Conservation (phyloP, 2,797 vertebrate genomes). For the Hemitrygon akajei region DNA sequence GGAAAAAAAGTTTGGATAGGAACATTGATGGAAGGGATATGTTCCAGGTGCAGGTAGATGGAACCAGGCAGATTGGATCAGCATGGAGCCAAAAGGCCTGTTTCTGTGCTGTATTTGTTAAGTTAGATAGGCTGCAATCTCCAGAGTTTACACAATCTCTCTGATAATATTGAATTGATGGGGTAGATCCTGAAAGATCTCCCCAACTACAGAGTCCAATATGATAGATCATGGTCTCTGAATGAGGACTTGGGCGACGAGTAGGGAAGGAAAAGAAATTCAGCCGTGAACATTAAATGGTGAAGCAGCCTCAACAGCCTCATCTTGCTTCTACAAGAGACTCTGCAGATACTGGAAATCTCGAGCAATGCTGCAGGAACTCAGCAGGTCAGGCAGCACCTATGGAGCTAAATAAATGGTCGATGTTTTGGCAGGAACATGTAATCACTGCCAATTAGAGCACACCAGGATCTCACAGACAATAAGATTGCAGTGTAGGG, state of each 20-base stretch:
- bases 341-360: too few species aligned
- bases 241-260: not conserved
- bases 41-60: too few species aligned
- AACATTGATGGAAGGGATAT: too few species aligned
- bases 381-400: too few species aligned
- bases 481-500: too few species aligned
- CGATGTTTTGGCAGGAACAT: not conserved
- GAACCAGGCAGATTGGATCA: too few species aligned
- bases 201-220: too few species aligned
- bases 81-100: too few species aligned
- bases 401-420: too few species aligned
- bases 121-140: not conserved
- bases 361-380: too few species aligned
- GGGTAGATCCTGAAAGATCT: not conserved
- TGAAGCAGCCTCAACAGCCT: not conserved
- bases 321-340: not conserved
- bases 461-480: not conserved
- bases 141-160: not conserved
- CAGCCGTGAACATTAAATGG: not conserved
- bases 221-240: not conserved
- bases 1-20: too few species aligned
- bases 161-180: not conserved
- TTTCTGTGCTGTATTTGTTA: too few species aligned
- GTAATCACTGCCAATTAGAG: not conserved
- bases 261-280: not conserved